Evolutionary conservation across 2,113 vertebrate genomes (phyloP), one percentile per base, ranked within the genome.

Genomic region (Dermatemys mawii): DNA sequence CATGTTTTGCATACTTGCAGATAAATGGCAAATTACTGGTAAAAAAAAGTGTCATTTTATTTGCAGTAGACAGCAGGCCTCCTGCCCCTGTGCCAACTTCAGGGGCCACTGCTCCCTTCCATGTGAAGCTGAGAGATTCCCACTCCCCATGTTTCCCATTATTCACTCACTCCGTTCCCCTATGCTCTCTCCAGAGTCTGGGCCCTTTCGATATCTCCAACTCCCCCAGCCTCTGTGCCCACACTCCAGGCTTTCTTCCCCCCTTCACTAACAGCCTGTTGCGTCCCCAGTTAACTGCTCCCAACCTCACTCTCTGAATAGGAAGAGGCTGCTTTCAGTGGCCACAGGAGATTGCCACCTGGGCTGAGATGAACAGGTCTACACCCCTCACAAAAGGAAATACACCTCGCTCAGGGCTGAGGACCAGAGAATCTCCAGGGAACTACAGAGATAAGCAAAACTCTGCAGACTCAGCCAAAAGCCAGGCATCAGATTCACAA

Each of bases 101-200:
- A 53, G 32, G 24, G 78, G 44, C 48, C 60, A 78, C 3, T 78
- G 70, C 22, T 75, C 44, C 8, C 57, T 76, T 29, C 11, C 78
- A 6, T 50, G 1, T 14, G 5, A 38, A 53, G 1, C 4, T 0
- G 3, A 94, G 55, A 51, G 19, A 1, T 8, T 13, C 1, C 79
- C 78, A 32, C 24, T 48, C 26, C 73, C 6, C 2, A 3, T 14
- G 70, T 11, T 81, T 75, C 70, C 41, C 70, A 75, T 75, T 11
- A 73, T 5, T 38, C 70, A 41, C 22, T 41, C 24, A 17, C 67
- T 70, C 17, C 11, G 6, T 44, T 70, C 70, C 67, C 38, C 38
- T 75, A 14, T 14, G 21, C 5, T 26, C 21, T 75, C 70, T 26
- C 38, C 24, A 27, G n/a, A 41, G 21, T 26, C 41, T 75, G 11